Evolutionary conservation across 2,888 invertebrate genomes (phyloP).

Genomic region (Notodonta ziczac): DNA sequence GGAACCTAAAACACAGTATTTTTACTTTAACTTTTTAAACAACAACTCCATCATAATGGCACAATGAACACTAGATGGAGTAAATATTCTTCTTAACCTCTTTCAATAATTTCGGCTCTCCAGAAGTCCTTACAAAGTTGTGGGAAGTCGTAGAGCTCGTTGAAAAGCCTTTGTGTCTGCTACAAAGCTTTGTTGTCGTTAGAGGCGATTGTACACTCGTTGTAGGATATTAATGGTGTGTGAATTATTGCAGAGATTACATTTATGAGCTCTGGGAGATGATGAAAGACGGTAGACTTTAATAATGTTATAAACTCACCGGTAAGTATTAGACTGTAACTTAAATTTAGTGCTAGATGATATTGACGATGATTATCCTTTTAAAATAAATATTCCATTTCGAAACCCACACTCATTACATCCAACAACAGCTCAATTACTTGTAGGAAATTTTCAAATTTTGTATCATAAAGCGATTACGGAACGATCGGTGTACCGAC

Average conservation of each 20-base stretch:
- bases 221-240: constrained; percentile 19
- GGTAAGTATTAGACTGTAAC: too few relatives aligned
- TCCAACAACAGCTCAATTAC: background rate
- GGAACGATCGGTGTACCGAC: background rate
- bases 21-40: too few relatives aligned
- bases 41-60: too few relatives aligned
- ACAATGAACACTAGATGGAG: too few relatives aligned
- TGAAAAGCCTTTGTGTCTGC: constrained; percentile 20
- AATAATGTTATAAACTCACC: too few relatives aligned
- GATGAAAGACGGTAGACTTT: too few relatives aligned
- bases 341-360: too few relatives aligned
- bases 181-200: constrained; percentile 23
- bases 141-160: constrained; percentile 21
- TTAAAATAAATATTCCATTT: background rate
- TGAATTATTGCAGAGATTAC: background rate
- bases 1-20: too few relatives aligned
- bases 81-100: constrained; percentile 9
- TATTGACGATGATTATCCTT: too few relatives aligned
- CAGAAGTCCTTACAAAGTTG: constrained; percentile 25
- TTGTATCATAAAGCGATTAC: background rate
- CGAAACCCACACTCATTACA: background rate
- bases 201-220: constrained; percentile 19
- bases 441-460: background rate
- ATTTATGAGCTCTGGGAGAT: background rate
- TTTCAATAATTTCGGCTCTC: constrained; percentile 18